These are phyloP conservation scores for Alsophila aescularia DNA, from an alignment of 2,888 invertebrate species.

Conservation along the genomic window DNA sequence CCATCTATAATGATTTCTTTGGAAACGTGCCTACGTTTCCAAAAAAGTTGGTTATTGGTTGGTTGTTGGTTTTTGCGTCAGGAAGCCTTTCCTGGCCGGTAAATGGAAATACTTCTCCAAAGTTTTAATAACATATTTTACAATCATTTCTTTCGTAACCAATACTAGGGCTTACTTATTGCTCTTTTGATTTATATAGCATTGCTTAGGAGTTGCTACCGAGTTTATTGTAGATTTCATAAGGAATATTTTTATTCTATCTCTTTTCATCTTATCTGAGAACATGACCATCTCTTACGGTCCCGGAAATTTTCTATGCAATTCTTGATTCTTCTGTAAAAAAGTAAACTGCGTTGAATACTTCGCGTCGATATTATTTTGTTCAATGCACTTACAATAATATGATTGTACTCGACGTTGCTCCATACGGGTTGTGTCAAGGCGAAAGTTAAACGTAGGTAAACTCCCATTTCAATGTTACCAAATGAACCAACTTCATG, in stretches of 20 bases:
- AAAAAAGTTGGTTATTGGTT: too few relatives aligned
- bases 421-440: too few relatives aligned
- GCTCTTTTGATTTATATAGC: slow-evolving; percentile 13
- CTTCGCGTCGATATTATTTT: too few relatives aligned
- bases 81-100: slow-evolving; percentile 12
- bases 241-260: neutral
- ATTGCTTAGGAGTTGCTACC: neutral
- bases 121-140: slow-evolving; percentile 31
- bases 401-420: too few relatives aligned
- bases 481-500: neutral
- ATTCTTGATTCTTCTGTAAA: too few relatives aligned
- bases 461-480: too few relatives aligned
- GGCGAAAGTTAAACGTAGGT: too few relatives aligned
- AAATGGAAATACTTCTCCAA: slow-evolving; percentile 21
- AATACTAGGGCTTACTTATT: slow-evolving; percentile 18
- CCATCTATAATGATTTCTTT: slow-evolving; percentile 31
- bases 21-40: slow-evolving; percentile 34
- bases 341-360: too few relatives aligned
- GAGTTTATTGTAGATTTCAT: neutral
- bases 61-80: too few relatives aligned
- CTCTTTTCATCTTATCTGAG: neutral
- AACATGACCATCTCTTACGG: too few relatives aligned
- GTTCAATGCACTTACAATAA: too few relatives aligned
- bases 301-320: too few relatives aligned
- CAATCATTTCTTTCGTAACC: slow-evolving; percentile 17